Evolutionary conservation across 23 tunicate species (phyloP).

Genomic region (Ascidia mentula): DNA sequence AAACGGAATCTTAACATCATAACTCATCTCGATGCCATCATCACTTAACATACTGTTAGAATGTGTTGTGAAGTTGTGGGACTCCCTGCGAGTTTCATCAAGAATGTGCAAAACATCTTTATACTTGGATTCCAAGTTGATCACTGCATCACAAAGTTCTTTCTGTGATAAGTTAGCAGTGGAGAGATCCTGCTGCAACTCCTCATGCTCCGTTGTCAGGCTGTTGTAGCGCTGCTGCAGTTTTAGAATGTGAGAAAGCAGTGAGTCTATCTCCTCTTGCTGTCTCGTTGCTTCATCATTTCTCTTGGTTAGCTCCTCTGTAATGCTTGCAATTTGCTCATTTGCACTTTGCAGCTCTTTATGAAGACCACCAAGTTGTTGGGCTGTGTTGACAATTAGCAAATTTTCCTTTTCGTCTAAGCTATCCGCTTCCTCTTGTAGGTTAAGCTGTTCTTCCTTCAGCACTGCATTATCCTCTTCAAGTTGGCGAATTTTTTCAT

Average conservation of each 20-base stretch:
- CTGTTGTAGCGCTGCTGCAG: constrained; percentile 37
- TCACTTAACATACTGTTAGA: neutral
- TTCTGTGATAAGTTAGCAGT: constrained; percentile 49
- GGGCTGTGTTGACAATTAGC: constrained; percentile 11
- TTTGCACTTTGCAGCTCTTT: constrained; percentile 50
- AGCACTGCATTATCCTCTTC: constrained; percentile 54
- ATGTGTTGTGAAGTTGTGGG: neutral
- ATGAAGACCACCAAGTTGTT: constrained; percentile 37
- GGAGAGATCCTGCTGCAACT: constrained; percentile 53
- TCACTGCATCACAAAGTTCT: constrained; percentile 27
- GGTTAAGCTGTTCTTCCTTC: constrained; percentile 16
- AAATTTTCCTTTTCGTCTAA: neutral
- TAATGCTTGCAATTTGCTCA: constrained; percentile 41
- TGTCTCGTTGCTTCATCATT: constrained; percentile 47
- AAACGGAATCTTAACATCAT: constrained; percentile 33
- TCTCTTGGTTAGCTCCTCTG: constrained; percentile 53
- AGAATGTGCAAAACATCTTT: constrained; percentile 36
- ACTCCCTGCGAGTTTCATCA: constrained; percentile 58
- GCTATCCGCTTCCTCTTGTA: too few species aligned
- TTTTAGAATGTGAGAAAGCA: constrained; percentile 53
- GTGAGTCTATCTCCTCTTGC: constrained; percentile 63
- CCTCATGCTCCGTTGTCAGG: constrained; percentile 50
- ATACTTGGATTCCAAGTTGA: constrained; percentile 39
- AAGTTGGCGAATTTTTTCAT: constrained; percentile 32
- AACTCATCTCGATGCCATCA: neutral